Evolutionary conservation across 2,797 vertebrate genomes (phyloP), one percentile per base, ranked within the genome.

Genomic region (Gobio occitaniae): DNA sequence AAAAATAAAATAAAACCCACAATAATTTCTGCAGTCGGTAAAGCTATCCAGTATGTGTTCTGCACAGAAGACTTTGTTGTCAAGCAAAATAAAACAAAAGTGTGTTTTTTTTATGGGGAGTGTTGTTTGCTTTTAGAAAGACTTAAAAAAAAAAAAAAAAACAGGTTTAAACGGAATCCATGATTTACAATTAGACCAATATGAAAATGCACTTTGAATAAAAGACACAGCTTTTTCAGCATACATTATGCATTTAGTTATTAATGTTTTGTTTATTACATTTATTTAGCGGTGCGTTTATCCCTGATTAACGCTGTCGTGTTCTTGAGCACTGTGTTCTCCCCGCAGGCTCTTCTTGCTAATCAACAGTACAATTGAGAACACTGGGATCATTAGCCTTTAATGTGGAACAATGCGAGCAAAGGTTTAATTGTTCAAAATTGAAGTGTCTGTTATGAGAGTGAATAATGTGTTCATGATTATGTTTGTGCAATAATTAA

Each of bases 401-500:
- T 38, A 6, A 77, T 47, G 44, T 63, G 38, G 59, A 54, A 54
- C 52, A 54, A 54, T 54, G 17, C 16, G 2, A 78, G 29, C 76
- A 78, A 65, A 47, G 13, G 15, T 47, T 29, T 41, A 61, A 16
- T 61, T 59, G 36, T 77, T 61, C n/a, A 17, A 61, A 44, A n/a
- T 63, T 2, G 32, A 19, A 68, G 17, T 78, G 38, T 44, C 38
- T 63, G 38, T 61, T 44, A 4, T 63, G 3, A 78, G 25, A 63
- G 12, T 65, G 13, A 47, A 63, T 52, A 78, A 61, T 78, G n/a
- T 3, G 16, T 2, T 65, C 25, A 78, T 79, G n/a, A 65, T 47
- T 41, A 16, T 63, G 38, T 78, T 78, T 63, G 75, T 78, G 54
- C 21, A 44, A 9, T 78, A 44, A 63, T 44, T 16, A 63, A 63